Base-by-base conservation (phyloP, 1,140 invertebrate genomes). In the Spodoptera frugiperda region DNA sequence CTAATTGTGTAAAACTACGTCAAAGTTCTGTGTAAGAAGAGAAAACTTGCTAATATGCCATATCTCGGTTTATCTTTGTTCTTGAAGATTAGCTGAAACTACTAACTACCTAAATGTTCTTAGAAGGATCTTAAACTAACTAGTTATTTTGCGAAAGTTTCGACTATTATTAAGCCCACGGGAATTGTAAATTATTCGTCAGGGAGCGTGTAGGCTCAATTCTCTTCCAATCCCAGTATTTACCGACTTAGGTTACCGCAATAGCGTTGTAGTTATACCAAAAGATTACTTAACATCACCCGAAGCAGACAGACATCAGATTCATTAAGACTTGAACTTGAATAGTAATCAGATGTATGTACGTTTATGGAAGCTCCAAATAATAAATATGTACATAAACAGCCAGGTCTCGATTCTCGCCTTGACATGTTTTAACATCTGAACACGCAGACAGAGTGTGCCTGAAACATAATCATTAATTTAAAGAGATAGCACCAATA, bases 401-500 rank as follows among this genome's bases (percentile, higher is more conserved):
- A 39, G 33, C 33, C 33, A 9, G 11, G 30, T 44, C 30, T 10
- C n/a, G 2, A 39, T 17, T 61, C 25, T 59, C 25, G 6, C 59
- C 59, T 63, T 63, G 59, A 63, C 59, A 63, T 44, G 33, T 44
- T 44, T 44, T 39, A 17, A 57, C 10, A n/a, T 10, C 25, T 10
- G 59, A 63, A 2, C 63, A 67, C 63, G 44, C 63, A 17, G 12
- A 19, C 63, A 6, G 25, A 46, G 39, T 49, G 63, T 67, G 63
- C 19, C 39, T 44, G 19, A 67, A 67, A 49, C 63, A n/a, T 21
- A 21, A 49, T 14, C 63, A 67, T 67, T 67, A 67, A 49, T 67
- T 48, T 67, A 67, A n/a, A 25, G 63, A 67, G 63, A 67, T 67
- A 67, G 63, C 63, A 67, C 63, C 63, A 46, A 67, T 67, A 46